phyloP scores from a whole-genome alignment of 2,888 invertebrate species.

The Leptinotarsa tumamoca region DNA sequence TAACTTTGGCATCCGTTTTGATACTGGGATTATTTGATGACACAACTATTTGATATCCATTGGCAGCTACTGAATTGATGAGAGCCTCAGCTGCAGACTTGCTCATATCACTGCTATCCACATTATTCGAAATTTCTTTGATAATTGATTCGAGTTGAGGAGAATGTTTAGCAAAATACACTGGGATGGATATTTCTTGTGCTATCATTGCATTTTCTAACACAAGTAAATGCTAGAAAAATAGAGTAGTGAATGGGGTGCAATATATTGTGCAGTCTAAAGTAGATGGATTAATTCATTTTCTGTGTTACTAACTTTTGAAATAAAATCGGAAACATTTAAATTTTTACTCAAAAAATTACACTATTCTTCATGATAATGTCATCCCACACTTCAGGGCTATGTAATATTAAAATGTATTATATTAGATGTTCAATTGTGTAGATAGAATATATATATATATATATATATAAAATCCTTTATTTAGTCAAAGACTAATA shows the following conservation, averaged over 20 bases:
- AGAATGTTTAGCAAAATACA: conserved; percentile 87
- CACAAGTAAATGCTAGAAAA: conserved; percentile 75
- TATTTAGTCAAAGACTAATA: too few species aligned
- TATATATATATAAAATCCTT: too few species aligned
- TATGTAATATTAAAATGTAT: too few species aligned
- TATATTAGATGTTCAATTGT: too few species aligned
- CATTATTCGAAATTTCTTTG: conserved; percentile 78
- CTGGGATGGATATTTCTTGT: conserved; percentile 85
- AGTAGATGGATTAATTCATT: not conserved
- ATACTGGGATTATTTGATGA: conserved; percentile 78
- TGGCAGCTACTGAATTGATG: conserved; percentile 88
- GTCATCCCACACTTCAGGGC: too few species aligned
- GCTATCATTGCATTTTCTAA: conserved; percentile 84
- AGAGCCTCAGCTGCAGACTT: conserved; percentile 87
- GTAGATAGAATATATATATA: too few species aligned
- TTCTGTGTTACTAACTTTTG: not conserved
- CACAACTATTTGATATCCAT: conserved; percentile 94
- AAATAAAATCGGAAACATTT: too few species aligned
- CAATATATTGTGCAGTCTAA: not conserved
- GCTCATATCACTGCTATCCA: conserved; percentile 77
- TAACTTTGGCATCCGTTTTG: conserved; percentile 83
- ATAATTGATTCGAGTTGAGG: conserved; percentile 81
- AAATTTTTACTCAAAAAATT: too few species aligned
- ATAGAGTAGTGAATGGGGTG: conserved; percentile 34
- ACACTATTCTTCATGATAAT: too few species aligned